Base-by-base conservation (phyloP, 2,888 invertebrate genomes). In the Philopedon plagiatum region DNA sequence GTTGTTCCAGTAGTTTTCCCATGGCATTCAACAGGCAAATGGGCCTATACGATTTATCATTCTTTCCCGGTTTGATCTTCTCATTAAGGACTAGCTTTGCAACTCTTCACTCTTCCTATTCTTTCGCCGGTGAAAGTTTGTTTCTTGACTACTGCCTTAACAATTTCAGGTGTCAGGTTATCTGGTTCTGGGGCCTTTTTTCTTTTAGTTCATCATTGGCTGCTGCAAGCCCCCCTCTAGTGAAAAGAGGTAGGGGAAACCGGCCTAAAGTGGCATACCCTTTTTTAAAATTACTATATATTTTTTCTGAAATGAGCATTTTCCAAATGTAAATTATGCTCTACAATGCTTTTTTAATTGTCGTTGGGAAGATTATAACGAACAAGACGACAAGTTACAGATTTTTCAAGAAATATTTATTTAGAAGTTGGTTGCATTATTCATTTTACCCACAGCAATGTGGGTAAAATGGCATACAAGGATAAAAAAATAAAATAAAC, bases 11-110 rank as follows among this genome's bases (percentile, higher is more conserved):
- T n/a, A 72, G 9, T 44, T 67, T 72, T 19, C 62, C 67, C 19
- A 56, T 5, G 1, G 23, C 21, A 46, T 63, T 66, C 11, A 62
- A 29, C 13, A 72, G 46, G 62, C 72, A 72, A 9, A 72, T 51
- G 11, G 63, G 54, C 13, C 65, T 32, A 44, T 66, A 71, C 8
- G 70, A 8, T 2, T 11, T 37, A 7, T 39, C 9, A 2, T 8
- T n/a, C 18, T 26, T 9, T 2, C 4, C 13, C 29, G 37, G 44
- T 29, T 54, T 58, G 13, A 15, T 11, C 39, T 74, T 74, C 13
- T 34, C 56, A 0, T 68, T 29, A 9, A 68, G 61, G 4, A 58
- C 51, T 26, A 71, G 58, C n/a, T 15, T 37, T 23, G 69, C 61
- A 1, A 26, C 26, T 34, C 75, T 67, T 73, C 67, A 57, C 23